phyloP scores from a whole-genome alignment of 23 tunicate species.

The Oikopleura albicans region DNA sequence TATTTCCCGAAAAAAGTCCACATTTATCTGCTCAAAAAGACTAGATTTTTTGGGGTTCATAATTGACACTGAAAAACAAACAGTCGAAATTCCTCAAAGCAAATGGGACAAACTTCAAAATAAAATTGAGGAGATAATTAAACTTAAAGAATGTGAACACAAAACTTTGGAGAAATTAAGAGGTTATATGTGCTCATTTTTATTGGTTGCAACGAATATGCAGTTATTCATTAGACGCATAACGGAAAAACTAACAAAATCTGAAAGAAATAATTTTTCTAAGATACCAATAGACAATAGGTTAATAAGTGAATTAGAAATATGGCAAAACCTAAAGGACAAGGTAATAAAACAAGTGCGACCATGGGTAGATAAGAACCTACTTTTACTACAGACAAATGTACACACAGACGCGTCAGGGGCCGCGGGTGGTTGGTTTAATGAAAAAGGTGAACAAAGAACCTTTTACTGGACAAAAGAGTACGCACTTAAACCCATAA shows the following conservation, averaged over 20 bases:
- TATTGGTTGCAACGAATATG: background rate
- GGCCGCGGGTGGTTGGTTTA: background rate
- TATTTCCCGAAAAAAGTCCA: background rate
- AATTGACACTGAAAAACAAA: background rate
- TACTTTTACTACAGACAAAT: background rate
- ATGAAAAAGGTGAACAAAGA: background rate
- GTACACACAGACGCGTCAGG: background rate
- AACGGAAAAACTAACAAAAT: background rate
- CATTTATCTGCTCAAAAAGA: background rate
- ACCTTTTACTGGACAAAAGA: background rate
- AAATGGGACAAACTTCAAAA: background rate
- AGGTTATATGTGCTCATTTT: background rate
- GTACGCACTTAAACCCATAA: background rate
- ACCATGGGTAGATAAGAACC: background rate
- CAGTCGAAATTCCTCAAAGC: background rate
- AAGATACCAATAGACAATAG: background rate
- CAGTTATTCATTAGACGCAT: background rate
- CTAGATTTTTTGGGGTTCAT: background rate
- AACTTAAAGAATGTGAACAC: background rate
- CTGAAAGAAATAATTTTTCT: background rate
- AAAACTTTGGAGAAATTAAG: background rate
- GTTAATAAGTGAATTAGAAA: background rate
- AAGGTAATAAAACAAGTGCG: background rate
- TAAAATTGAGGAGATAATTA: background rate
- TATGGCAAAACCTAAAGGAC: background rate